These are phyloP conservation scores for Hedychridium roseum DNA, from an alignment of 2,888 invertebrate species.

Conservation along the genomic window DNA sequence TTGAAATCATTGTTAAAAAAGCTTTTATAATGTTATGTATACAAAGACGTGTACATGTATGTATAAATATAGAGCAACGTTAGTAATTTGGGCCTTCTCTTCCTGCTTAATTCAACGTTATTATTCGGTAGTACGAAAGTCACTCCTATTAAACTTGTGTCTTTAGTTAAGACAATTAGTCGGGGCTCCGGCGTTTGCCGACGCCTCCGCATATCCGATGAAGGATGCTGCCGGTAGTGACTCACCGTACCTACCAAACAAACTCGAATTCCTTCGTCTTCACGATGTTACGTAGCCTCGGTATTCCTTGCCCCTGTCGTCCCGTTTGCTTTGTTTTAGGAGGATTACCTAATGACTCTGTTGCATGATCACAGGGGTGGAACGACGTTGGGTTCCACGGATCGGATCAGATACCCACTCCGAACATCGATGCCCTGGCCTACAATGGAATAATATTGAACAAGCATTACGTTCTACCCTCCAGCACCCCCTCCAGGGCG, in stretches of 20 bases:
- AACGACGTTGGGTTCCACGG: slow-evolving; percentile 93
- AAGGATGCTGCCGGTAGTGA: slow-evolving; percentile 49
- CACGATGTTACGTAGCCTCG: no score
- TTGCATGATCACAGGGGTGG: slow-evolving; percentile 72
- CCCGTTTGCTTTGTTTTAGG: no score
- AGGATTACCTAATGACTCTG: no score
- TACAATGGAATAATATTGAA: slow-evolving; percentile 86
- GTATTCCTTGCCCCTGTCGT: no score
- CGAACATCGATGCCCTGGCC: slow-evolving; percentile 88
- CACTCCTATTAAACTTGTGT: slow-evolving; percentile 51
- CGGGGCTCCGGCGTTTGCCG: slow-evolving; percentile 38
- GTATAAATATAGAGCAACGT: neutral
- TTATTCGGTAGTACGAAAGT: slow-evolving; percentile 40
- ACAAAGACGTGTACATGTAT: neutral
- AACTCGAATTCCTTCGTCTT: slow-evolving; percentile 44
- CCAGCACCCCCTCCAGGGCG: slow-evolving; percentile 85
- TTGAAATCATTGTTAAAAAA: no score
- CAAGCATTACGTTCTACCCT: slow-evolving; percentile 84
- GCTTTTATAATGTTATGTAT: neutral
- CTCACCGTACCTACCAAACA: slow-evolving; percentile 45
- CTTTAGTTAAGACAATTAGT: slow-evolving; percentile 61
- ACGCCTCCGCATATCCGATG: slow-evolving; percentile 46
- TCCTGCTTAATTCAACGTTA: slow-evolving; percentile 44
- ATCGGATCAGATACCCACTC: slow-evolving; percentile 85
- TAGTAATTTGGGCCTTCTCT: slow-evolving; percentile 22